A percentile compares a stretch with the other conserved stretches of the same genome.
Evolutionary conservation across 2,888 invertebrate species (phyloP).

Genomic region (Sisyra terminalis): DNA sequence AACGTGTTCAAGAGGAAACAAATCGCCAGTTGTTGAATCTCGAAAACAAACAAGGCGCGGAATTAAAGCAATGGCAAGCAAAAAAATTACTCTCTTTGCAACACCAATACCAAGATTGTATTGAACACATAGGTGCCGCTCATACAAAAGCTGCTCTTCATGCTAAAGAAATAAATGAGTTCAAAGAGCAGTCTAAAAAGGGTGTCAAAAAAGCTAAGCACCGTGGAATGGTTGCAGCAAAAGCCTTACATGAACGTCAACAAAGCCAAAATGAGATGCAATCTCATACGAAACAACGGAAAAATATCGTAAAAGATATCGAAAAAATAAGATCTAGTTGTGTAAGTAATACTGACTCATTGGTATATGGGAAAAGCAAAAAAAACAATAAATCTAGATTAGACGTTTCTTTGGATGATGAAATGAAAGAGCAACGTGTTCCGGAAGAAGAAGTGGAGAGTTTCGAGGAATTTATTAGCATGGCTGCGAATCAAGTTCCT

Average conservation of each 20-base stretch:
- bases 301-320: conserved; percentile 24
- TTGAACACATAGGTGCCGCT: conserved; percentile 32
- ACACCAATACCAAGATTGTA: conserved; percentile 30
- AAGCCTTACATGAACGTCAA: conserved; percentile 23
- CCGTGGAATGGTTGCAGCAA: conserved; percentile 26
- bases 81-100: conserved; percentile 31
- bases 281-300: conserved; percentile 16
- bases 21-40: conserved; percentile 30
- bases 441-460: too few relatives aligned
- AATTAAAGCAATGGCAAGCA: conserved; percentile 33
- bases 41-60: conserved; percentile 30
- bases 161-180: conserved; percentile 22
- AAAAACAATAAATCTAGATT: conserved; percentile 7
- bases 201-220: conserved; percentile 21
- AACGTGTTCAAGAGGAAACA: conserved; percentile 34
- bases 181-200: conserved; percentile 16
- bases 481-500: too few relatives aligned
- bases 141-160: conserved; percentile 28
- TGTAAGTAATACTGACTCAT: conserved; percentile 20
- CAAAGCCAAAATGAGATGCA: conserved; percentile 19
- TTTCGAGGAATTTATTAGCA: too few relatives aligned
- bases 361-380: conserved; percentile 14
- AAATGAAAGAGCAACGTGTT: neutral
- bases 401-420: neutral
- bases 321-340: conserved; percentile 29